These are phyloP conservation scores for Flexamia atlantica DNA, from an alignment of 2,888 invertebrate genomes.

Conservation along the genomic window DNA sequence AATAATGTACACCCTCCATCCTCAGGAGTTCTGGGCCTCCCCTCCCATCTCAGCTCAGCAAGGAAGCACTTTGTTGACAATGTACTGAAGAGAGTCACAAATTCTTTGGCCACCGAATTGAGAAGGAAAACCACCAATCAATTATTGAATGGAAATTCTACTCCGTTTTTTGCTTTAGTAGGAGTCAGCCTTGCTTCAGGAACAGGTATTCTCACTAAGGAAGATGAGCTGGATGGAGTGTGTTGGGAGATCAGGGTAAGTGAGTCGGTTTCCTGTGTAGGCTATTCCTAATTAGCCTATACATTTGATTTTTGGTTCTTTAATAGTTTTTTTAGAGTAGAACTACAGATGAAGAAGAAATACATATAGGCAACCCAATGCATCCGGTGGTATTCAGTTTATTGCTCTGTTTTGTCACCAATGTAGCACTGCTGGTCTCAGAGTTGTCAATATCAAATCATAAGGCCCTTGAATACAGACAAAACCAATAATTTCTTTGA, in stretches of 20 bases:
- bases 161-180: conserved; percentile 85
- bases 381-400: too few species aligned
- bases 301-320: too few species aligned
- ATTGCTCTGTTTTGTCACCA: too few species aligned
- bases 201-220: conserved; percentile 84
- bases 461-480: too few species aligned
- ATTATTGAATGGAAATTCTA: conserved; percentile 74
- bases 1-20: conserved; percentile 60
- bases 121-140: conserved; percentile 67
- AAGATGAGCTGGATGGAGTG: conserved; percentile 87
- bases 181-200: conserved; percentile 86
- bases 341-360: too few species aligned
- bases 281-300: too few species aligned
- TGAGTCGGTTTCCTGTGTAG: too few species aligned
- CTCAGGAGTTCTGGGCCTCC: conserved; percentile 70
- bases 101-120: conserved; percentile 78
- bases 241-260: conserved; percentile 87
- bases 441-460: too few species aligned
- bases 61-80: conserved; percentile 83
- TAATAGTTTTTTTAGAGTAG: too few species aligned
- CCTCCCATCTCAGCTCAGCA: conserved; percentile 75
- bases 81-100: conserved; percentile 83
- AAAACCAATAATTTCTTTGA: too few species aligned
- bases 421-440: too few species aligned
- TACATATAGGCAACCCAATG: too few species aligned